phyloP scores from a whole-genome alignment of 2,113 vertebrate species.

The Apistogramma diplotaenia region DNA sequence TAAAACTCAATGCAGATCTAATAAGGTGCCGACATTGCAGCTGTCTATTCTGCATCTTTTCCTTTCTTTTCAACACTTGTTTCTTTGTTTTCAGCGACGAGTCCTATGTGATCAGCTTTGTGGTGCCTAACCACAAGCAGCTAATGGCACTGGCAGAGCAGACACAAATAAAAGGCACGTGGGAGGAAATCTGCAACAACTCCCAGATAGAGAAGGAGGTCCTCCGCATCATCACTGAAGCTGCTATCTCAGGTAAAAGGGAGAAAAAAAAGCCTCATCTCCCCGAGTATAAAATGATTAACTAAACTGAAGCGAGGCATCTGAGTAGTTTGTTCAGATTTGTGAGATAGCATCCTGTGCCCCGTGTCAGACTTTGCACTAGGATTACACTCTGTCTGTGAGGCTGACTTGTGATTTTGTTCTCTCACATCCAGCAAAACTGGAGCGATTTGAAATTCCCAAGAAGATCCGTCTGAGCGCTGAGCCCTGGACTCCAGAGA shows the following conservation, averaged over 20 bases:
- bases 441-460: conserved; percentile 97
- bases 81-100: conserved; percentile 80
- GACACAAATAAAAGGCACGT: conserved; percentile 81
- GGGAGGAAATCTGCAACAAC: conserved; percentile 92
- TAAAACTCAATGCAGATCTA: no score
- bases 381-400: background rate
- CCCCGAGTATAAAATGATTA: background rate
- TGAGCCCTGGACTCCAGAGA: conserved; percentile 96
- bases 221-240: conserved; percentile 87
- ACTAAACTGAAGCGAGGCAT: background rate
- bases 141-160: conserved; percentile 83
- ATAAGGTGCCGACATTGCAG: background rate
- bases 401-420: background rate
- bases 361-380: background rate
- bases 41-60: background rate
- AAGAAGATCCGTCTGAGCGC: conserved; percentile 92
- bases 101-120: conserved; percentile 95
- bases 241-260: conserved; percentile 83
- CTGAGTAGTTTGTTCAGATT: background rate
- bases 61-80: no score
- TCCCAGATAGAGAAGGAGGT: conserved; percentile 89
- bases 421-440: conserved; percentile 77
- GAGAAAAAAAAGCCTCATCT: background rate
- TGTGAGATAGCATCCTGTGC: background rate
- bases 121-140: conserved; percentile 98